Conservation (phyloP, 2,888 invertebrate genomes). For the Pristionchus entomophagus region DNA sequence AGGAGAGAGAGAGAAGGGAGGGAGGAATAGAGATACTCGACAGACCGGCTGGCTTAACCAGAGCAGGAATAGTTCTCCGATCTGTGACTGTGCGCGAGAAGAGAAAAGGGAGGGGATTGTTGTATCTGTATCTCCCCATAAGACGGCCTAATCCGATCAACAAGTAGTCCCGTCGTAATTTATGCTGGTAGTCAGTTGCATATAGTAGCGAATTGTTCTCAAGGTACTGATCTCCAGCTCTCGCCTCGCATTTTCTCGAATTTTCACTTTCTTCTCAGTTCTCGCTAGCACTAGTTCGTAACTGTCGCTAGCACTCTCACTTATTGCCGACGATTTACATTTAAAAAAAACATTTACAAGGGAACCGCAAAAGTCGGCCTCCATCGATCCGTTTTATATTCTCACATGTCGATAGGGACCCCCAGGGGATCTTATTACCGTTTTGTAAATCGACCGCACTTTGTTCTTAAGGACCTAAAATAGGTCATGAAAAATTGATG, state of each 20-base stretch:
- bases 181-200: neutral
- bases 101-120: neutral
- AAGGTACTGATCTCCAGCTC: neutral
- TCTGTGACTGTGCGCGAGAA: neutral
- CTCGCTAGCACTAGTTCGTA: too few relatives aligned
- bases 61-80: conserved; percentile 36
- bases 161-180: neutral
- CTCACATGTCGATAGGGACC: too few relatives aligned
- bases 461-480: too few relatives aligned
- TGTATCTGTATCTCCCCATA: neutral
- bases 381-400: too few relatives aligned
- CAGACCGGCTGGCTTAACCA: conserved; percentile 32
- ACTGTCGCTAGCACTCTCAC: too few relatives aligned
- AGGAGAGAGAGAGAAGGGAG: neutral
- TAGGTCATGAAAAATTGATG: too few relatives aligned
- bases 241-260: neutral
- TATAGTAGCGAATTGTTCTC: neutral
- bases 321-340: too few relatives aligned
- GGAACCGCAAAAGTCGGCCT: too few relatives aligned
- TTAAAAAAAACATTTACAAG: too few relatives aligned
- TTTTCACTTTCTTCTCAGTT: too few relatives aligned
- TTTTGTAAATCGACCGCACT: too few relatives aligned
- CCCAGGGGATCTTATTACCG: too few relatives aligned
- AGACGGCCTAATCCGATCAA: neutral
- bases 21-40: neutral